These are phyloP conservation scores for Neodiprion pinetum DNA, from an alignment of 1,140 invertebrate species.

Conservation along the genomic window DNA sequence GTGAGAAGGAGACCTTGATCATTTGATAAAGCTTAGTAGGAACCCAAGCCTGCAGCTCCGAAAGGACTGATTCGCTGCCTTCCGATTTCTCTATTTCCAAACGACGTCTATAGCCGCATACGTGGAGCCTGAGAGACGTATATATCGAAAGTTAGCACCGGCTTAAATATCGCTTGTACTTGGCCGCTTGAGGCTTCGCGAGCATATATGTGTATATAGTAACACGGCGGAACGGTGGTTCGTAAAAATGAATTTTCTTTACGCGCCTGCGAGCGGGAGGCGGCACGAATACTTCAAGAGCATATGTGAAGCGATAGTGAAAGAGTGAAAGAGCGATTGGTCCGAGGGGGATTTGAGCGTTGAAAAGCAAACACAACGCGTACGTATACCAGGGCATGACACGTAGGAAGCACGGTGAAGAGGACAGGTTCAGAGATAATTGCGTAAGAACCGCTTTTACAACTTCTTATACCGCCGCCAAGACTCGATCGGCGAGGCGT, in stretches of 20 bases:
- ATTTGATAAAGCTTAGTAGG: no score
- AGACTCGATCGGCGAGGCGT: conserved; percentile 23
- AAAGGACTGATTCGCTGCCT: no score
- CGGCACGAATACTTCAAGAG: background rate
- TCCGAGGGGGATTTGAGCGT: background rate
- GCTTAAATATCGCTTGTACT: background rate
- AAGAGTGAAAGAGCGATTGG: background rate
- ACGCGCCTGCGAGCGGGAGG: background rate
- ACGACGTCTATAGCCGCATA: background rate
- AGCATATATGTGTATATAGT: background rate
- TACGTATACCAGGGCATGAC: conserved; percentile 22
- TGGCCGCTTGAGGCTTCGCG: background rate
- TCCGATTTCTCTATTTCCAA: conserved; percentile 2
- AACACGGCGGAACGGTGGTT: no score
- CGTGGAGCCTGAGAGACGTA: background rate
- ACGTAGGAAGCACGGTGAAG: conserved; percentile 31
- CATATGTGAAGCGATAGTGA: background rate
- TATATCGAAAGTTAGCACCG: background rate
- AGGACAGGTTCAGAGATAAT: conserved; percentile 36
- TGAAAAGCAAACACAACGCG: background rate
- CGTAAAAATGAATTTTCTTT: no score
- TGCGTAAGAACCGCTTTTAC: conserved; percentile 44
- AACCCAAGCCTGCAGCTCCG: no score
- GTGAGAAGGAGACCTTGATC: no score
- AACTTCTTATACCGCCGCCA: conserved; percentile 31